Conservation (phyloP, 2,113 vertebrate species). For the Nycticryphes semicollaris region DNA sequence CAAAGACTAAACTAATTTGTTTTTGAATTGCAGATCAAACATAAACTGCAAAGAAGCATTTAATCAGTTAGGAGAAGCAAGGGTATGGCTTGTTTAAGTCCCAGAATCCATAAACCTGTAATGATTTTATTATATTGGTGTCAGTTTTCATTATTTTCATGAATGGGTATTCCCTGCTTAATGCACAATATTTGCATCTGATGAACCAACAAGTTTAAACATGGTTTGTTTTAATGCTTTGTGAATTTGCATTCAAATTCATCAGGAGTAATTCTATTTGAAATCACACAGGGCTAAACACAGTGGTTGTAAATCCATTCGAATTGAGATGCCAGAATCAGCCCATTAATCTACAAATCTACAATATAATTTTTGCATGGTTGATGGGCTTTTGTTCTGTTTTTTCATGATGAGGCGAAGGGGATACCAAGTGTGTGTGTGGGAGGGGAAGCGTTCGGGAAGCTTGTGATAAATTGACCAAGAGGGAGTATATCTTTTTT, state of each 20-base stretch:
- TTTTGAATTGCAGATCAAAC: slow-evolving; percentile 58
- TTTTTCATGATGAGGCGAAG: neutral
- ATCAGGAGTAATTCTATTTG: slow-evolving; percentile 75
- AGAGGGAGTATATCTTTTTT: slow-evolving; percentile 17
- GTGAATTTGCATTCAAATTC: slow-evolving; percentile 79
- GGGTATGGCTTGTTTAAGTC: slow-evolving; percentile 55
- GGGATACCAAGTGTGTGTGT: neutral
- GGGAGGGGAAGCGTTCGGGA: neutral
- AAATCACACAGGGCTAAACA: slow-evolving; percentile 72
- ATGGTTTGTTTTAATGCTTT: slow-evolving; percentile 69
- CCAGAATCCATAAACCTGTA: slow-evolving; percentile 65
- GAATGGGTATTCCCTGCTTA: slow-evolving; percentile 68
- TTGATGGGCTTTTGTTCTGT: slow-evolving; percentile 29
- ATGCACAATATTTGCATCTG: slow-evolving; percentile 62
- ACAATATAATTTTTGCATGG: slow-evolving; percentile 25
- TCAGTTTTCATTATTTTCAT: slow-evolving; percentile 73
- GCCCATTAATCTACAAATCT: slow-evolving; percentile 61
- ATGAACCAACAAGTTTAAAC: slow-evolving; percentile 66
- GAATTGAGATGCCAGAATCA: slow-evolving; percentile 67
- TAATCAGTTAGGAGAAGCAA: slow-evolving; percentile 68
- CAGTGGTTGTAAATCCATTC: slow-evolving; percentile 68
- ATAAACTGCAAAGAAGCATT: slow-evolving; percentile 36
- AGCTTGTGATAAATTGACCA: slow-evolving; percentile 30
- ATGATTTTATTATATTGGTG: slow-evolving; percentile 71
- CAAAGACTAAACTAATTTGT: slow-evolving; percentile 56